phyloP scores from a whole-genome alignment of 1,140 invertebrate genomes.

The Dryas iulia region DNA sequence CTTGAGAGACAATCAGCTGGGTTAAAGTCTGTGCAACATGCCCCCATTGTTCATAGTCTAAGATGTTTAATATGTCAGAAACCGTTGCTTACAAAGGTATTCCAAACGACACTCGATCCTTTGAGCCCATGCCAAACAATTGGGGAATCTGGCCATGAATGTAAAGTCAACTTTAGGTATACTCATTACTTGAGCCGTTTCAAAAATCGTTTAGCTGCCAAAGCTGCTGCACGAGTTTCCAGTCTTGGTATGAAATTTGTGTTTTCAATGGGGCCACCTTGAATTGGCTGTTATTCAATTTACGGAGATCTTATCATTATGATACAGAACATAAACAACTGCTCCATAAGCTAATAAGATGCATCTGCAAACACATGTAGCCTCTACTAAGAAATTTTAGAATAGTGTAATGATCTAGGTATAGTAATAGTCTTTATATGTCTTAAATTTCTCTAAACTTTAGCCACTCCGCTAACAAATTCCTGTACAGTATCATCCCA shows the following conservation, averaged over 20 bases:
- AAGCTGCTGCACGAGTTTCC: conserved; percentile 51
- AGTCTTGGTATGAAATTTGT: conserved; percentile 45
- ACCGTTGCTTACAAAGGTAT: conserved; percentile 29
- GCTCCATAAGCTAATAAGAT: conserved; percentile 39
- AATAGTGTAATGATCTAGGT: conserved; percentile 30
- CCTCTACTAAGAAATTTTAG: conserved; percentile 7
- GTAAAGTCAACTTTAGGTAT: conserved; percentile 40
- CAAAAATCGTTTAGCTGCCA: conserved; percentile 38
- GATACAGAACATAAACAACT: conserved; percentile 30
- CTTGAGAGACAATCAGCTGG: conserved; percentile 37
- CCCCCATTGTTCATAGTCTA: conserved; percentile 20
- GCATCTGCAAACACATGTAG: conserved; percentile 45
- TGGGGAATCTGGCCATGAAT: conserved; percentile 61
- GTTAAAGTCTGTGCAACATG: conserved; percentile 26
- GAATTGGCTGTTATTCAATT: conserved; percentile 54
- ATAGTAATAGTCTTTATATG: conserved; percentile 30
- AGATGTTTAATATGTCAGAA: conserved; percentile 19
- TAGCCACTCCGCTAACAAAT: conserved; percentile 30
- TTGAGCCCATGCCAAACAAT: conserved; percentile 63
- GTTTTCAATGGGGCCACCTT: conserved; percentile 45
- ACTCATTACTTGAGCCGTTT: conserved; percentile 33
- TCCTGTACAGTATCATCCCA: conserved; percentile 50
- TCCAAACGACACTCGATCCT: conserved; percentile 12
- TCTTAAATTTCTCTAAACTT: conserved; percentile 27
- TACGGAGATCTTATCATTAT: conserved; percentile 14